Conservation (phyloP, 2,888 invertebrate species). For the Leistus spinibarbis region DNA sequence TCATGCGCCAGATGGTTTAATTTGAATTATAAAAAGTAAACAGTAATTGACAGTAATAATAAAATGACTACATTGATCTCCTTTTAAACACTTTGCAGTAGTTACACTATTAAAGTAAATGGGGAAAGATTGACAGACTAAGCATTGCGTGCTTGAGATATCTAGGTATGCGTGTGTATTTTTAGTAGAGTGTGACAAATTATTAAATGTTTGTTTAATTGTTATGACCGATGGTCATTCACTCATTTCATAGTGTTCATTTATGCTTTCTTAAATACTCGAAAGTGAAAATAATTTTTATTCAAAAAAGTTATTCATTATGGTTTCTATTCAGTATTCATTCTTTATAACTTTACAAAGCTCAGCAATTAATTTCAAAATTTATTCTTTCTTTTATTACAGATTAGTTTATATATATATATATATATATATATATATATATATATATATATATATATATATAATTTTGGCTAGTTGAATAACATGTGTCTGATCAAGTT, state of each 20-base stretch:
- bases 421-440: background rate
- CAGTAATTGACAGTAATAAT: background rate
- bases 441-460: no score
- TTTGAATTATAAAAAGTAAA: background rate
- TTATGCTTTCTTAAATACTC: background rate
- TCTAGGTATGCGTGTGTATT: background rate
- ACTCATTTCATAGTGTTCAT: background rate
- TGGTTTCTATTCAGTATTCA: background rate
- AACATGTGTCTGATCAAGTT: no score
- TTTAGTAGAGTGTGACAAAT: slow-evolving; percentile 34
- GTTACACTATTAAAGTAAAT: background rate
- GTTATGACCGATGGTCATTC: slow-evolving; percentile 19
- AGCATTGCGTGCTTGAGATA: background rate
- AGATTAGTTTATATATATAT: background rate
- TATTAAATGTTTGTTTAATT: slow-evolving; percentile 26
- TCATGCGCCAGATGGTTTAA: background rate
- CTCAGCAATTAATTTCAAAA: background rate
- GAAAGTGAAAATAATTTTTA: background rate
- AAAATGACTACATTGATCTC: background rate
- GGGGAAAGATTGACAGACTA: background rate
- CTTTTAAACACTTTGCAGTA: background rate
- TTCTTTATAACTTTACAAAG: background rate
- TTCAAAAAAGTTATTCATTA: background rate
- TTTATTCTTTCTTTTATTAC: background rate
- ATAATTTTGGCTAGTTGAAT: no score